Conservation (phyloP, 1,140 invertebrate species). For the Callitettix versicolor region DNA sequence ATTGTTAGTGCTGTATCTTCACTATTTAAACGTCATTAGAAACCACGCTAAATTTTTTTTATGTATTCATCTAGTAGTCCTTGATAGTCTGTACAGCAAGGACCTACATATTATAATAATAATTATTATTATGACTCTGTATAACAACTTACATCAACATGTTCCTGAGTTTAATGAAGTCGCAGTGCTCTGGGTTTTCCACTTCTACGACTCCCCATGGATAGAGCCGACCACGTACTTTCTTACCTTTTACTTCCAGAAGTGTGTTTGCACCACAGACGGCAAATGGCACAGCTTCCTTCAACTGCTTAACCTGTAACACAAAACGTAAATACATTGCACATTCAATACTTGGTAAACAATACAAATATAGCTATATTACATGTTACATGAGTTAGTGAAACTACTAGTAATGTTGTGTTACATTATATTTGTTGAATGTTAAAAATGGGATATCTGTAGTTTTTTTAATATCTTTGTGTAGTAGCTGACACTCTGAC, state of each 20-base stretch:
- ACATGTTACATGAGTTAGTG: neutral
- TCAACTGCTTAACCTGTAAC: constrained; percentile 67
- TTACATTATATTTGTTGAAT: neutral
- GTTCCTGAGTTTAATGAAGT: constrained; percentile 94
- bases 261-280: constrained; percentile 94
- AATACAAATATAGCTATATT: neutral
- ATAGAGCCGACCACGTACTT: constrained; percentile 86
- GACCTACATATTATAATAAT: no score
- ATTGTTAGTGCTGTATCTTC: no score
- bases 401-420: neutral
- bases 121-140: no score
- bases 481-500: neutral
- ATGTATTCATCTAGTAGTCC: no score
- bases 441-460: neutral
- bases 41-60: no score
- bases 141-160: constrained; percentile 81
- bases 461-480: neutral
- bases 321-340: neutral
- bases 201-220: constrained; percentile 99
- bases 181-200: constrained; percentile 98
- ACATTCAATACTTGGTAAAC: neutral
- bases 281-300: constrained; percentile 92
- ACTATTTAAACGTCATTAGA: no score
- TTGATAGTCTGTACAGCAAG: no score
- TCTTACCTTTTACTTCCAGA: constrained; percentile 79